Evolutionary conservation across 2,113 vertebrate genomes (phyloP).

Genomic region (Rhabdornis inornatus): DNA sequence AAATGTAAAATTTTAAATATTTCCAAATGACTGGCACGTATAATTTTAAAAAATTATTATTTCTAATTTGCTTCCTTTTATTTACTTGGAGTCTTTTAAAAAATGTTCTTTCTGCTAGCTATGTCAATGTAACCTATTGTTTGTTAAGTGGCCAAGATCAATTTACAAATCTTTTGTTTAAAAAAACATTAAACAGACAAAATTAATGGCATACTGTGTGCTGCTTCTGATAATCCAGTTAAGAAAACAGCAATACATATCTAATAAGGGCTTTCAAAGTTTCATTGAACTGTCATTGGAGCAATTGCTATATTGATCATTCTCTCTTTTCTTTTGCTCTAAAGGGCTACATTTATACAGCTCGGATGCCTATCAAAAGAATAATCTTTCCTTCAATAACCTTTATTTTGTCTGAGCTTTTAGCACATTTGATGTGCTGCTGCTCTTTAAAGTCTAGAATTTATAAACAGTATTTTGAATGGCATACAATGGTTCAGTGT

Average conservation of each 20-base stretch:
- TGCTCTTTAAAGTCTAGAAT: background rate
- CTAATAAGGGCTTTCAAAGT: background rate
- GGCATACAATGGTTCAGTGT: background rate
- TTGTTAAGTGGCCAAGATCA: background rate
- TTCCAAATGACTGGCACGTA: background rate
- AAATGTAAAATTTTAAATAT: background rate
- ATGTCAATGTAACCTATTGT: background rate
- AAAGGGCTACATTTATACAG: background rate
- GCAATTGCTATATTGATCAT: background rate
- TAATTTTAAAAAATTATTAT: accelerated
- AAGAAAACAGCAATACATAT: background rate
- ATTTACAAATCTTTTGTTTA: background rate
- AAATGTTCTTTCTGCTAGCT: background rate
- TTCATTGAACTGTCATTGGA: background rate
- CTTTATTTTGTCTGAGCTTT: background rate
- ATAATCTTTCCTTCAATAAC: background rate
- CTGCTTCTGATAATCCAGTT: background rate
- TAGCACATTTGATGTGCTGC: background rate
- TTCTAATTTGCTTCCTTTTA: background rate
- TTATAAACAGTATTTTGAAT: background rate
- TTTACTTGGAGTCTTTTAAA: background rate
- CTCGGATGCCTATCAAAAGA: background rate
- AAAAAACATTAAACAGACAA: background rate
- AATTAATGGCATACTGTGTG: background rate
- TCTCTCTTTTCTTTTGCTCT: background rate